These are phyloP conservation scores for Peromyscus californicus DNA, from an alignment of 2,113 vertebrate genomes.

Conservation along the genomic window DNA sequence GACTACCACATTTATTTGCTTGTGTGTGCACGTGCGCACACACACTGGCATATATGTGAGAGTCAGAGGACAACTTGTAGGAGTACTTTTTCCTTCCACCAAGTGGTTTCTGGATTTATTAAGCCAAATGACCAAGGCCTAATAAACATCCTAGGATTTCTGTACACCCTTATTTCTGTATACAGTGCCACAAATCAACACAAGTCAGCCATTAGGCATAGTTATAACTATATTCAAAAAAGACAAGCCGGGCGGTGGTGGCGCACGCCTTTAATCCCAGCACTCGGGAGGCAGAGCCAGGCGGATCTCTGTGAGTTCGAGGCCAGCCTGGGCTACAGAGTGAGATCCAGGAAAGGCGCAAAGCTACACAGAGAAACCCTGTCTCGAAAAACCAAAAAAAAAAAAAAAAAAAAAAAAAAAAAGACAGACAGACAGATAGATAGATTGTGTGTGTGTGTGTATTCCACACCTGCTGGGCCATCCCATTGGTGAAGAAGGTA, in stretches of 20 bases:
- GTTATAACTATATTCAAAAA: background rate
- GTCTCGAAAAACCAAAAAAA: too few relatives aligned
- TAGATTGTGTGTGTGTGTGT: background rate
- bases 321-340: too few relatives aligned
- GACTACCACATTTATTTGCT: background rate
- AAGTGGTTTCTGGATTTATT: background rate
- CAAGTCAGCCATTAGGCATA: background rate
- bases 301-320: too few relatives aligned
- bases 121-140: background rate
- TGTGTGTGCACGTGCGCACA: background rate
- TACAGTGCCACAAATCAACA: background rate
- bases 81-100: background rate
- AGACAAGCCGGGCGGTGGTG: too few relatives aligned
- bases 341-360: too few relatives aligned
- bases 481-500: background rate
- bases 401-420: too few relatives aligned
- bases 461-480: background rate
- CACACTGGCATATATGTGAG: background rate
- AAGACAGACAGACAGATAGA: too few relatives aligned
- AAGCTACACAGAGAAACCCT: too few relatives aligned
- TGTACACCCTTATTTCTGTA: background rate
- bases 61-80: background rate
- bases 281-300: too few relatives aligned
- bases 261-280: too few relatives aligned
- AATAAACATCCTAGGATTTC: background rate